phyloP scores from a whole-genome alignment of 2,113 vertebrate species.

The Naja naja region DNA sequence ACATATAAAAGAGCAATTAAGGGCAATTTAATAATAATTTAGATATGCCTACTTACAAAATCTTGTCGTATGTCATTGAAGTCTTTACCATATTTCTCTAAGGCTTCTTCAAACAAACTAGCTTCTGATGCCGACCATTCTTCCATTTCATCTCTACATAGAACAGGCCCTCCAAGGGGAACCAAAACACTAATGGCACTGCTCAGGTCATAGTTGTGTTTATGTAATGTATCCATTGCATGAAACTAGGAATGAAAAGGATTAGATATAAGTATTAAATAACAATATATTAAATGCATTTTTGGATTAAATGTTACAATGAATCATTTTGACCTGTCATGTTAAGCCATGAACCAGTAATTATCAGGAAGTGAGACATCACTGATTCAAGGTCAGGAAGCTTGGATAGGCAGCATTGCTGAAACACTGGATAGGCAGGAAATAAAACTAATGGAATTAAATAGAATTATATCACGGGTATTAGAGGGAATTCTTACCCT shows the following conservation, averaged over 20 bases:
- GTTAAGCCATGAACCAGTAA: neutral
- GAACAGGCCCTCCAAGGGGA: conserved; percentile 90
- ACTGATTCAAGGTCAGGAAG: neutral
- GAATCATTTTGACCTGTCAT: neutral
- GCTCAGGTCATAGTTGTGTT: conserved; percentile 89
- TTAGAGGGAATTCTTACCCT: neutral
- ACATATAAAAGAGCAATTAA: neutral
- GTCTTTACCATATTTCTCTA: conserved; percentile 98
- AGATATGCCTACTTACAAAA: conserved; percentile 82
- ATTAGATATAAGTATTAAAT: neutral
- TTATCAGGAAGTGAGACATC: neutral
- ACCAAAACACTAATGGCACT: conserved; percentile 92
- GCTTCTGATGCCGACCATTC: conserved; percentile 98
- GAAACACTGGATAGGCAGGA: neutral
- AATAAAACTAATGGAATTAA: neutral
- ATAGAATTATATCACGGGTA: neutral
- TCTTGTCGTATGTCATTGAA: conserved; percentile 99
- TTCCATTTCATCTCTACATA: conserved; percentile 98
- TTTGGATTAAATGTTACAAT: neutral
- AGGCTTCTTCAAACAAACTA: conserved; percentile 92
- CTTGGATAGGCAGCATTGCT: neutral
- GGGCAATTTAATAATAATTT: accelerated
- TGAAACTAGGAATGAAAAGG: conserved; percentile 79
- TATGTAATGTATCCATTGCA: conserved; percentile 94
- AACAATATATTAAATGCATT: neutral